These are phyloP conservation scores for Pelecanoides urinatrix DNA, from an alignment of 2,113 vertebrate species.

Conservation along the genomic window DNA sequence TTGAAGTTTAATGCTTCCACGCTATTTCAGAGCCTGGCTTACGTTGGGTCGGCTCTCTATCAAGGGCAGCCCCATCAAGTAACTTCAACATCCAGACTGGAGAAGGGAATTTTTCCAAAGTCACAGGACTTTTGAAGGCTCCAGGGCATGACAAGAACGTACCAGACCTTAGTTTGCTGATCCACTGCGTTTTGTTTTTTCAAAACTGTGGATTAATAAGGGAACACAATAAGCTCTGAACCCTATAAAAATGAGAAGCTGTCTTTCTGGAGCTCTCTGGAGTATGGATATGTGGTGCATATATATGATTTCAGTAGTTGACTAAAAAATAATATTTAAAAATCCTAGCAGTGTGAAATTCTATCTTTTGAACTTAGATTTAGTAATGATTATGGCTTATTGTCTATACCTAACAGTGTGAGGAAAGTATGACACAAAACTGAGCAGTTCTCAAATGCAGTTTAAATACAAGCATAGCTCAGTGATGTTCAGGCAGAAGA, in stretches of 20 bases:
- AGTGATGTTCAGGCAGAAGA: not conserved
- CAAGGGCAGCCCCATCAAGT: not conserved
- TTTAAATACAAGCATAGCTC: not conserved
- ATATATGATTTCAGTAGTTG: not conserved
- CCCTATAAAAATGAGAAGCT: not conserved
- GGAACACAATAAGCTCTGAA: not conserved
- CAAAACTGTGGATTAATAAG: not conserved
- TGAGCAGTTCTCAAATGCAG: not conserved
- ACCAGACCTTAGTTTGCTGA: not conserved
- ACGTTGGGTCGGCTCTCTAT: not conserved
- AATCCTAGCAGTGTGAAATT: not conserved
- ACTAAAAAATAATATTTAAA: not conserved
- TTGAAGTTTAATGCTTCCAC: not conserved
- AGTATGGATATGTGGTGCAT: not conserved
- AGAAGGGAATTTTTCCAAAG: not conserved
- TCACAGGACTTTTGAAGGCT: not conserved
- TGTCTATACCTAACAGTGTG: no score
- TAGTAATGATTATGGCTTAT: not conserved
- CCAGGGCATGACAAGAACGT: not conserved
- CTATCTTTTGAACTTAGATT: not conserved
- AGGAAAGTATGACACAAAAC: not conserved
- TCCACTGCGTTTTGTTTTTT: not conserved
- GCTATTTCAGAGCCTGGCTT: not conserved
- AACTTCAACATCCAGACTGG: not conserved
- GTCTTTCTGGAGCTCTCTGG: not conserved